A percentile compares a stretch with the other conserved stretches of the same genome.
These are phyloP conservation scores for Micronycteris hirsuta DNA, from an alignment of 2,113 vertebrate genomes.

Conservation along the genomic window DNA sequence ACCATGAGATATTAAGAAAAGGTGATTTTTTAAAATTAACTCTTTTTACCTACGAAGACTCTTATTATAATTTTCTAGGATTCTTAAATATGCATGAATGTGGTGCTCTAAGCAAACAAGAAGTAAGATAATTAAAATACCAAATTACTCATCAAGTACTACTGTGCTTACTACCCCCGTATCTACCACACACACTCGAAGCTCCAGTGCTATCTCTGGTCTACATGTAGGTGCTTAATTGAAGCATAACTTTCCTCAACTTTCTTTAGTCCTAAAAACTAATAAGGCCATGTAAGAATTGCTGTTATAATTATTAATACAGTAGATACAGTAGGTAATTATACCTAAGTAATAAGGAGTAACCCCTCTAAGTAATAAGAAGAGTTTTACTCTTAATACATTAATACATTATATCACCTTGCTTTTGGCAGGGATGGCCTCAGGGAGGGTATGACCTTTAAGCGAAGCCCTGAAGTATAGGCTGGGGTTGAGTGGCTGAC, in stretches of 20 bases:
- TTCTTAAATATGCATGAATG: not conserved
- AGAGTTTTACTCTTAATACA: not conserved
- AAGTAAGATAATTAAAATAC: not conserved
- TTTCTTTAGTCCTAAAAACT: fast-evolving
- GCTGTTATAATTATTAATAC: not conserved
- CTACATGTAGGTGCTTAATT: not conserved
- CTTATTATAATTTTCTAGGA: not conserved
- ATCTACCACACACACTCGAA: not conserved
- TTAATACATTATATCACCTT: not conserved
- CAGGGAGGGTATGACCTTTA: not conserved
- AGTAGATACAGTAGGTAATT: not conserved
- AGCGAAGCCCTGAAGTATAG: not conserved
- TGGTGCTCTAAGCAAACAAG: not conserved
- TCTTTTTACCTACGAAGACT: not conserved
- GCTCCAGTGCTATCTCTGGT: not conserved
- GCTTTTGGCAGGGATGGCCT: not conserved
- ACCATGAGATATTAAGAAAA: not conserved
- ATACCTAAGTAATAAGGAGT: no score
- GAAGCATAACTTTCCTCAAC: not conserved
- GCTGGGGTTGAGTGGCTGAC: not conserved
- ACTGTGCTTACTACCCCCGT: no score
- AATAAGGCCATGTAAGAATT: not conserved
- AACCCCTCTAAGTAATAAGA: not conserved
- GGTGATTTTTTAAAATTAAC: not conserved
- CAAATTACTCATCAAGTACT: not conserved